These are phyloP conservation scores for Drosophila quadrilineata DNA, from an alignment of 1,140 invertebrate genomes.

Conservation along the genomic window DNA sequence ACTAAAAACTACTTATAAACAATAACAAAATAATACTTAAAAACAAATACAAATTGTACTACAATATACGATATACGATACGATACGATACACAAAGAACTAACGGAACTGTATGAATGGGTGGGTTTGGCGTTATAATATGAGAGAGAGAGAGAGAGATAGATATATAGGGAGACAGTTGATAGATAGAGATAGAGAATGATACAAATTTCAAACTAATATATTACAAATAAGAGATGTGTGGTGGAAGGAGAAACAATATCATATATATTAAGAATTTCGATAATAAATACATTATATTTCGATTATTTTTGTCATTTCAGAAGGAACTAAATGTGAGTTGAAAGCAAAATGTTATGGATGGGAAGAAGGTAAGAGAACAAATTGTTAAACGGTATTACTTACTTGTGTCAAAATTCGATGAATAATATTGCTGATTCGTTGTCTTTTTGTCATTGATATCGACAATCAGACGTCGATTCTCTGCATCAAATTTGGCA, in stretches of 20 bases:
- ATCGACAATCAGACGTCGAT: slow-evolving; percentile 83
- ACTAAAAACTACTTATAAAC: slow-evolving; percentile 16
- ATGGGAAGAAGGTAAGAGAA: too few relatives aligned
- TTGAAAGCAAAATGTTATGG: slow-evolving; percentile 30
- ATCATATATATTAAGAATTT: too few relatives aligned
- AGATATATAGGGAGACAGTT: slow-evolving; percentile 7
- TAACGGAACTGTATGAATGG: slow-evolving; percentile 41
- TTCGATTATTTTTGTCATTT: slow-evolving; percentile 34
- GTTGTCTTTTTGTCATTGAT: slow-evolving; percentile 86
- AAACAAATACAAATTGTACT: slow-evolving; percentile 40
- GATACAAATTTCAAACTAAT: slow-evolving; percentile 45
- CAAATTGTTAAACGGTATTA: slow-evolving; percentile 61
- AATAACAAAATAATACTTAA: too few relatives aligned
- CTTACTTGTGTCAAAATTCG: slow-evolving; percentile 87
- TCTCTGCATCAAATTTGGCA: slow-evolving; percentile 76
- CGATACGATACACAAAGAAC: slow-evolving; percentile 30
- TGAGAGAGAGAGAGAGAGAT: slow-evolving; percentile 3
- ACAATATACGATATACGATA: slow-evolving; percentile 26
- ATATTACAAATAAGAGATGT: slow-evolving; percentile 41
- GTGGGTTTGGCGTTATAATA: slow-evolving; percentile 19
- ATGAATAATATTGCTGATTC: slow-evolving; percentile 85
- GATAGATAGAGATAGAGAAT: slow-evolving; percentile 29
- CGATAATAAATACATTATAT: slow-evolving; percentile 12
- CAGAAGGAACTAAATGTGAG: slow-evolving; percentile 40
- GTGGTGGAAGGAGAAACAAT: slow-evolving; percentile 17